Evolutionary conservation across 2,113 vertebrate genomes (phyloP).

Genomic region (Siniperca chuatsi): DNA sequence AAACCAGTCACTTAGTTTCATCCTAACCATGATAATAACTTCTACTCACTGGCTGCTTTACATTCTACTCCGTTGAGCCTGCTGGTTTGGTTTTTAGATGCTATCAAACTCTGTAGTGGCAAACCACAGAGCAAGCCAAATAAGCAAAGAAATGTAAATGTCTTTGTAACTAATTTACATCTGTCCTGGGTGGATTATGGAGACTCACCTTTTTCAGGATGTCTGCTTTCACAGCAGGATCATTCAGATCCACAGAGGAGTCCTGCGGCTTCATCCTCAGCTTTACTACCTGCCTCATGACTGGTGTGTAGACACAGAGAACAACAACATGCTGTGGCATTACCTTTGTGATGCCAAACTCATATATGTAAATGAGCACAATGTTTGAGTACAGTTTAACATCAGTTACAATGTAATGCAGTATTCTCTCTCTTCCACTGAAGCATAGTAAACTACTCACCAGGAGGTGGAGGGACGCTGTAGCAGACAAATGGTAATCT

Average conservation of each 20-base stretch:
- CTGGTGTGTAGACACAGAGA: neutral
- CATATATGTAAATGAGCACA: neutral
- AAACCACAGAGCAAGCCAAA: neutral
- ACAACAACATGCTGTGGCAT: neutral
- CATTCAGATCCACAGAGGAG: slow-evolving; percentile 26
- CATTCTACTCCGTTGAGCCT: too few relatives aligned
- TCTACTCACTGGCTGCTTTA: too few relatives aligned
- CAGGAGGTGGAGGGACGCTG: neutral
- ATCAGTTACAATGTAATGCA: neutral
- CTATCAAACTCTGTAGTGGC: too few relatives aligned
- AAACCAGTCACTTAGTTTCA: too few relatives aligned
- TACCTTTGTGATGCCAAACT: neutral
- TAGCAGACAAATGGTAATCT: slow-evolving; percentile 35
- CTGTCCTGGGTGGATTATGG: neutral
- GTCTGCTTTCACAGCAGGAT: slow-evolving; percentile 20
- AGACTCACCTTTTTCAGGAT: slow-evolving; percentile 30
- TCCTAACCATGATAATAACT: too few relatives aligned
- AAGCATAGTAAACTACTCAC: neutral
- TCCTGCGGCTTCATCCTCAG: slow-evolving; percentile 14
- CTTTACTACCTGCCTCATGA: neutral
- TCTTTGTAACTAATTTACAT: too few relatives aligned
- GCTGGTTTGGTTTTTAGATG: too few relatives aligned
- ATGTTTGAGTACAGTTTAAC: neutral
- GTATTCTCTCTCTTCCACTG: neutral
- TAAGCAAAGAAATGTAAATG: neutral